phyloP scores from a whole-genome alignment of 1,140 invertebrate species.

The Aphaenogaster rudis region DNA sequence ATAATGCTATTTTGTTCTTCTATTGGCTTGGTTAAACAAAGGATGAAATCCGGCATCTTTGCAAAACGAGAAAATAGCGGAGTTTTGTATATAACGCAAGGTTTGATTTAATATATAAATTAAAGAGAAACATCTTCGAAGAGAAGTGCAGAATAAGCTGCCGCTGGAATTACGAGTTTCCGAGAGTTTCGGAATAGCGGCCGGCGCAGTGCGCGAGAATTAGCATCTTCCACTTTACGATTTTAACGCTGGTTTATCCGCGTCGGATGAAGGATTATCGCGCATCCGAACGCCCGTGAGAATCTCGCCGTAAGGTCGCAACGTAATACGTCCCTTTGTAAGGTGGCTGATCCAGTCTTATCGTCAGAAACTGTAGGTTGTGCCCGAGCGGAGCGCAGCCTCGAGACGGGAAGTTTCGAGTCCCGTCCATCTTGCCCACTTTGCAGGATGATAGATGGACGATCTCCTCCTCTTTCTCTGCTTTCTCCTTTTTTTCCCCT shows the following conservation, averaged over 20 bases:
- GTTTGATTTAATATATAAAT: slow-evolving; percentile 50
- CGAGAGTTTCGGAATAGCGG: slow-evolving; percentile 41
- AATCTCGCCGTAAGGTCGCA: slow-evolving; percentile 71
- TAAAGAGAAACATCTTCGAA: slow-evolving; percentile 45
- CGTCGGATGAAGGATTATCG: slow-evolving; percentile 73
- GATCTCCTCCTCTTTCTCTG: slow-evolving; percentile 54
- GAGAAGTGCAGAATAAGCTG: slow-evolving; percentile 6
- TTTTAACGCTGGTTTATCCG: slow-evolving; percentile 69
- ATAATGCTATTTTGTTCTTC: neutral
- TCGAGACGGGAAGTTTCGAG: slow-evolving; percentile 69
- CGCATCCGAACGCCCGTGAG: slow-evolving; percentile 69
- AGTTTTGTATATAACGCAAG: slow-evolving; percentile 8
- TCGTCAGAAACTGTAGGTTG: slow-evolving; percentile 73
- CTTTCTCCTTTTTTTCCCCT: neutral
- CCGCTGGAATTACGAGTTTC: slow-evolving; percentile 36
- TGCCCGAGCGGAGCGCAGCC: slow-evolving; percentile 43
- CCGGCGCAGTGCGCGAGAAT: slow-evolving; percentile 3
- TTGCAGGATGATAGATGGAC: slow-evolving; percentile 79
- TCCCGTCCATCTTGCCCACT: slow-evolving; percentile 76
- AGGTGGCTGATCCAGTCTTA: slow-evolving; percentile 74
- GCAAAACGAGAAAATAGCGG: neutral
- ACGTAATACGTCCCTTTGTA: slow-evolving; percentile 76
- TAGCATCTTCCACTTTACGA: slow-evolving; percentile 57
- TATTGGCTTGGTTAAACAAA: neutral
- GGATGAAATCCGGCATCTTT: neutral